phyloP scores from a whole-genome alignment of 2,113 vertebrate species.

The Miniopterus natalensis region DNA sequence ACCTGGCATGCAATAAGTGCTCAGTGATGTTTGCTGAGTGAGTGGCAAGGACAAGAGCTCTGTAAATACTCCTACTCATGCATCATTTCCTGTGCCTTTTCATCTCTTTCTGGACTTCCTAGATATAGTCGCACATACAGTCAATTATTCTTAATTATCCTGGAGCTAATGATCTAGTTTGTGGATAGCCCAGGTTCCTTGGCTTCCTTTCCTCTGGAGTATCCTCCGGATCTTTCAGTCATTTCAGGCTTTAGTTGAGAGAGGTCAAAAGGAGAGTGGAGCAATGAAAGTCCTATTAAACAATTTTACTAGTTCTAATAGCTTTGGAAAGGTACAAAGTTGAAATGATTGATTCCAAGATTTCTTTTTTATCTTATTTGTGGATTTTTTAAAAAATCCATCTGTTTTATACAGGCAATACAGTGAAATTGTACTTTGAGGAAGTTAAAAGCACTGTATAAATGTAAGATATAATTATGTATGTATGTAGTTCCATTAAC shows the following conservation, averaged over 20 bases:
- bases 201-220: conserved; percentile 12
- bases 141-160: conserved; percentile 41
- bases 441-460: conserved; percentile 77
- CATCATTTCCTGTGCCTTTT: neutral
- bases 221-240: neutral
- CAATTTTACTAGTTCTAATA: conserved; percentile 34
- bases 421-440: conserved; percentile 70
- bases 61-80: neutral
- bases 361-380: conserved; percentile 66
- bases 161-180: neutral
- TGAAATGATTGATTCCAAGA: conserved; percentile 59
- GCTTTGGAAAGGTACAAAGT: conserved; percentile 26
- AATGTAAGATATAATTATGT: conserved; percentile 78
- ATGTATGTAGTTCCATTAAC: conserved; percentile 75
- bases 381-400: conserved; percentile 19
- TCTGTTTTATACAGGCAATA: conserved; percentile 56
- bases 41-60: neutral
- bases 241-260: neutral
- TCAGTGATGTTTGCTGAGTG: neutral
- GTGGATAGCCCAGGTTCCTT: neutral
- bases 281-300: neutral
- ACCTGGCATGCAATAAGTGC: neutral
- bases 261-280: neutral
- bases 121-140: neutral
- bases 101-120: neutral